Conservation (phyloP, 2,113 vertebrate species). For the Pleuronectes platessa region DNA sequence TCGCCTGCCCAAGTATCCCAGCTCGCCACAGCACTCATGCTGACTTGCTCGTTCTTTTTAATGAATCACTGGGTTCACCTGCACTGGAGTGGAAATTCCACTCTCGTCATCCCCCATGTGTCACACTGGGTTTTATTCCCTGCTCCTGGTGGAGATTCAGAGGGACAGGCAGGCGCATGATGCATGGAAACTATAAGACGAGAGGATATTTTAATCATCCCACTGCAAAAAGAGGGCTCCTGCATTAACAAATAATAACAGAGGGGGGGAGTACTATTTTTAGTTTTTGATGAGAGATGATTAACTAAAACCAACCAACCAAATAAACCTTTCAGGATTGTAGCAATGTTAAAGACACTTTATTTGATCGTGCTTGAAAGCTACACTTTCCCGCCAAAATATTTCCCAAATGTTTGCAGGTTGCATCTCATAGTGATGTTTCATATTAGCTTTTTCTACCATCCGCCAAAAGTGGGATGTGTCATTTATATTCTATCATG, state of each 20-base stretch:
- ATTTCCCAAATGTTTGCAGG: too few species aligned
- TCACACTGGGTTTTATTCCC: slow-evolving; percentile 61
- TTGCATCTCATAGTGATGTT: too few species aligned
- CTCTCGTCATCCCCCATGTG: slow-evolving; percentile 71
- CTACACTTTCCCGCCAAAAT: too few species aligned
- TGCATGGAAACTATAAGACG: slow-evolving; percentile 61
- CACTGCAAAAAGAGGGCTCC: slow-evolving; percentile 21
- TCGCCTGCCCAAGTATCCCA: slow-evolving; percentile 37
- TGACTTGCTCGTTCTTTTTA: slow-evolving; percentile 70
- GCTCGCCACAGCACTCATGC: slow-evolving; percentile 51
- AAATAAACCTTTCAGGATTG: too few species aligned
- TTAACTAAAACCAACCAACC: too few species aligned
- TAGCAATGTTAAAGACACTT: too few species aligned
- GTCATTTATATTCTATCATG: too few species aligned
- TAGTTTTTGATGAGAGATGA: background rate
- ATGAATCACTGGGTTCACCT: slow-evolving; percentile 69
- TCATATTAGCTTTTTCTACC: too few species aligned
- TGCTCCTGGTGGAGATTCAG: slow-evolving; percentile 51
- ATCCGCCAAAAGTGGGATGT: too few species aligned
- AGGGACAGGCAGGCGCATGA: slow-evolving; percentile 54
- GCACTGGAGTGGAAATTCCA: slow-evolving; percentile 74
- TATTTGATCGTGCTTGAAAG: too few species aligned
- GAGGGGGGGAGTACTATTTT: background rate
- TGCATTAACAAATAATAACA: slow-evolving; percentile 42
- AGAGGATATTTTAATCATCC: slow-evolving; percentile 66